Evolutionary conservation across 2,113 vertebrate species (phyloP).

Genomic region (Oxyura jamaicensis): DNA sequence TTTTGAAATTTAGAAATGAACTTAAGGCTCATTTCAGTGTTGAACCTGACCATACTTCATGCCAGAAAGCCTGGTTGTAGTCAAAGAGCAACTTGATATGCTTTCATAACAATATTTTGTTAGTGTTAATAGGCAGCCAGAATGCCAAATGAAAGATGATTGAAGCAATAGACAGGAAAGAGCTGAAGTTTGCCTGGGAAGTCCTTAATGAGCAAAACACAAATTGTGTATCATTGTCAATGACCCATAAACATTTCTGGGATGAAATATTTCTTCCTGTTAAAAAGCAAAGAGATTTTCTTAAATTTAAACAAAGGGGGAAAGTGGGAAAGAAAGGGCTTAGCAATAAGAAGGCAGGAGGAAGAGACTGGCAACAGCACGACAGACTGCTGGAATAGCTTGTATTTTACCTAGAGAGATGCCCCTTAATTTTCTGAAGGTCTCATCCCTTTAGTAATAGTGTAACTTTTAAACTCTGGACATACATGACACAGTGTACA

Average conservation of each 20-base stretch:
- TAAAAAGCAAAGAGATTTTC: not conserved
- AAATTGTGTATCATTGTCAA: not conserved
- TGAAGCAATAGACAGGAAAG: not conserved
- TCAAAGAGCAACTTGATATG: not conserved
- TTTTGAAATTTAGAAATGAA: slow-evolving; percentile 20
- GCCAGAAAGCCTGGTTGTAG: not conserved
- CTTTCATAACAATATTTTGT: slow-evolving; percentile 33
- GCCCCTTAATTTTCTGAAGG: not conserved
- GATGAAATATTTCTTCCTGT: not conserved
- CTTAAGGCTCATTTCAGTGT: not conserved
- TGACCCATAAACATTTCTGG: not conserved
- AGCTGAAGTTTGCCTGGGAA: slow-evolving; percentile 10
- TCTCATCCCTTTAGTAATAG: not conserved
- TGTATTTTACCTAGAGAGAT: not conserved
- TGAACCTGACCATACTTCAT: not conserved
- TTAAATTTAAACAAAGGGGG: not conserved
- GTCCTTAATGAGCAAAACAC: slow-evolving; percentile 9
- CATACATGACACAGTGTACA: accelerated
- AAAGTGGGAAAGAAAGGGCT: not conserved
- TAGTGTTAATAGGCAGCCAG: not conserved
- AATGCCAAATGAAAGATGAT: slow-evolving; percentile 40
- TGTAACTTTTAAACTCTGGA: not conserved
- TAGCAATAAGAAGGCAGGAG: not conserved
- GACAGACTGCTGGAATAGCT: not conserved
- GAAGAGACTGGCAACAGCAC: not conserved